These are phyloP conservation scores for Bergia sp. DNA, from an alignment of 92 coral and sea anemone genomes.

Conservation along the genomic window DNA sequence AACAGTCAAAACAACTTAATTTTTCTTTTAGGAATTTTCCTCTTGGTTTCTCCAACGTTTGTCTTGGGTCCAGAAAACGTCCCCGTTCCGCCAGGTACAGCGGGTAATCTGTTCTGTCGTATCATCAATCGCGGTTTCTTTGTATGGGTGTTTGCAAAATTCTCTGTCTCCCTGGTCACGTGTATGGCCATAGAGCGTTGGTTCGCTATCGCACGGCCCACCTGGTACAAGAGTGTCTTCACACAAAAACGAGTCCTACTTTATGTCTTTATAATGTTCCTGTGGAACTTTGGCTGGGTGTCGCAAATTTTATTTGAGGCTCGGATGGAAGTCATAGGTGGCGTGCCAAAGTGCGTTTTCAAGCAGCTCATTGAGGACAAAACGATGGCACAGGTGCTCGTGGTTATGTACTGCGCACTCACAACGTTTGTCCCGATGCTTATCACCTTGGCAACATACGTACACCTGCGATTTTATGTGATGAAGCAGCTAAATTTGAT, in stretches of 20 bases:
- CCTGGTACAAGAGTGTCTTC: slow-evolving; percentile 7
- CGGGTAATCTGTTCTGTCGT: slow-evolving; percentile 23
- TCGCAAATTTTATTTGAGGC: slow-evolving; percentile 31
- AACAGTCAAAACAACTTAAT: neutral
- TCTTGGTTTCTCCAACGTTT: slow-evolving; percentile 24
- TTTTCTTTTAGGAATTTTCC: slow-evolving; percentile 11
- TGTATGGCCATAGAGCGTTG: slow-evolving; percentile 38
- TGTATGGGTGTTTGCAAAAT: slow-evolving; percentile 34
- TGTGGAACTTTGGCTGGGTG: slow-evolving; percentile 37
- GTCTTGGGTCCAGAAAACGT: slow-evolving; percentile 22
- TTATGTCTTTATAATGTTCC: slow-evolving; percentile 7
- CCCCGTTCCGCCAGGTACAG: slow-evolving; percentile 13
- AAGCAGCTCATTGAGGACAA: slow-evolving; percentile 19
- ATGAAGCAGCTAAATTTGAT: neutral
- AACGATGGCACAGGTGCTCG: slow-evolving; percentile 20
- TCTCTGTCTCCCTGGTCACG: slow-evolving; percentile 26
- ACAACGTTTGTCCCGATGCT: slow-evolving; percentile 37
- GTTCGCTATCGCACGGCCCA: slow-evolving; percentile 26
- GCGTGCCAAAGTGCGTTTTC: slow-evolving; percentile 25
- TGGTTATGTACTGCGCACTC: slow-evolving; percentile 31
- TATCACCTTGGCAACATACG: slow-evolving; percentile 26
- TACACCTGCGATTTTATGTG: slow-evolving; percentile 6
- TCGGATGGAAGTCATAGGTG: slow-evolving; percentile 3
- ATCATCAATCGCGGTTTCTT: slow-evolving; percentile 27
- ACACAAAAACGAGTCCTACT: neutral